Percentiles rank a stretch among this genome's conserved stretches.
phyloP scores from a whole-genome alignment of 2,888 invertebrate genomes.

The Drosophila anomalata region DNA sequence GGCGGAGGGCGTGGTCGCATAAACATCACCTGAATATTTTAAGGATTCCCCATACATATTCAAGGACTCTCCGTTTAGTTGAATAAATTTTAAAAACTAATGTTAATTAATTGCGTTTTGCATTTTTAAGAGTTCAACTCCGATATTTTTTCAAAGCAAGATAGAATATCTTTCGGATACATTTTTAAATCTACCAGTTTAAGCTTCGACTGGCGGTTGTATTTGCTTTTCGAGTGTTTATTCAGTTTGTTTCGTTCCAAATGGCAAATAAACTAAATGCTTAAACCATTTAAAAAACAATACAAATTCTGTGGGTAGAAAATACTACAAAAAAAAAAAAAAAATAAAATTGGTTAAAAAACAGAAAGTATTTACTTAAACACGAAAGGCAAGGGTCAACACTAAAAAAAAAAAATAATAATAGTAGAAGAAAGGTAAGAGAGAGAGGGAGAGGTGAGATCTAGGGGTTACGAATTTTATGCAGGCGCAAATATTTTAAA shows the following conservation, averaged over 20 bases:
- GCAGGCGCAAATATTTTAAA: conserved; percentile 78
- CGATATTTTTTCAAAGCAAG: too few species aligned
- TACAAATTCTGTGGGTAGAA: conserved; percentile 16
- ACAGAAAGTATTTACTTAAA: conserved; percentile 30
- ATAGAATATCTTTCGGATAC: too few species aligned
- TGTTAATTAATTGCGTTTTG: not conserved
- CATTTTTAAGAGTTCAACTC: not conserved
- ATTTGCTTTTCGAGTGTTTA: not conserved
- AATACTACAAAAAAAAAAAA: conserved; percentile 8
- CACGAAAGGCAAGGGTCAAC: not conserved
- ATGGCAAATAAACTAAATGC: conserved; percentile 45
- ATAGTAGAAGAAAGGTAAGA: not conserved
- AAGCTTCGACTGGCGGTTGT: not conserved
- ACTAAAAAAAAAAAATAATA: not conserved
- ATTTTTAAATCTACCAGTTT: not conserved
- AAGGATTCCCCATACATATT: not conserved
- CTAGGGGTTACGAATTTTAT: conserved; percentile 57
- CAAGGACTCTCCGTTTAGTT: not conserved
- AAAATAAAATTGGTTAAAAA: not conserved
- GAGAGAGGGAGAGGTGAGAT: conserved; percentile 1
- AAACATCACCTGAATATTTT: conserved; percentile 6
- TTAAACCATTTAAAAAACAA: conserved; percentile 32
- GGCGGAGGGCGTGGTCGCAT: not conserved
- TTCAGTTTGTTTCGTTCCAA: conserved; percentile 13
- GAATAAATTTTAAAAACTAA: not conserved